Percentiles rank a stretch among this genome's conserved stretches.
These are phyloP conservation scores for Koerneria pararmatus DNA, from an alignment of 2,888 invertebrate species.

Conservation along the genomic window DNA sequence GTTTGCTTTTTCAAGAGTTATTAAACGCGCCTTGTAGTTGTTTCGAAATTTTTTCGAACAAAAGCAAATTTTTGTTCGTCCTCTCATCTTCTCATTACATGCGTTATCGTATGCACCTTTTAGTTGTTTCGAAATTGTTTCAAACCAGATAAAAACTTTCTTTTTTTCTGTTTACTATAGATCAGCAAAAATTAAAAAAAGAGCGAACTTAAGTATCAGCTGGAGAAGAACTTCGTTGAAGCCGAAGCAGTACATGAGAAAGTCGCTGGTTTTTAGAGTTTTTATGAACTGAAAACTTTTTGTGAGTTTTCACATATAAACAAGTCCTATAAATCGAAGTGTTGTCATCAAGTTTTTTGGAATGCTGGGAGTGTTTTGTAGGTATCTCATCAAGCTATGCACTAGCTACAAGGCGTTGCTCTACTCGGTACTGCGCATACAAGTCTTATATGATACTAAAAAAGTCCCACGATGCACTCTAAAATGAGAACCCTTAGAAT, in stretches of 20 bases:
- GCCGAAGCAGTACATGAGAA: constrained; percentile 42
- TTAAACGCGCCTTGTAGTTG: not conserved
- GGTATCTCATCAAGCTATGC: too few species aligned
- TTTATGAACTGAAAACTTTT: constrained; percentile 40
- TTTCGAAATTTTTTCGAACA: not conserved
- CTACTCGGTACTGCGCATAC: too few species aligned
- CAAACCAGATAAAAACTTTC: not conserved
- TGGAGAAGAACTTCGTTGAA: constrained; percentile 44
- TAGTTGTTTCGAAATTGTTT: too few species aligned
- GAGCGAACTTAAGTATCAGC: constrained; percentile 36
- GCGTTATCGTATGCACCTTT: too few species aligned
- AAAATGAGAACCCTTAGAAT: too few species aligned
- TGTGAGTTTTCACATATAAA: too few species aligned
- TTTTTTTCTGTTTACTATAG: not conserved
- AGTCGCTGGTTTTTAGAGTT: constrained; percentile 43
- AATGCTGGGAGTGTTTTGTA: too few species aligned
- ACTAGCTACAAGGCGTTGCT: too few species aligned
- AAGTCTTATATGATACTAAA: too few species aligned
- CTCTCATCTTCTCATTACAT: not conserved
- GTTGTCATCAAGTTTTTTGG: too few species aligned
- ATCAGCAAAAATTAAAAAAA: not conserved
- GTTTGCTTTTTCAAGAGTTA: not conserved
- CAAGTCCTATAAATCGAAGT: too few species aligned
- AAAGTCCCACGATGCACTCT: too few species aligned
- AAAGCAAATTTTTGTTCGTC: not conserved